These are phyloP conservation scores for Campylomormyrus tamandua DNA, from an alignment of 2,113 vertebrate species.

Conservation along the genomic window DNA sequence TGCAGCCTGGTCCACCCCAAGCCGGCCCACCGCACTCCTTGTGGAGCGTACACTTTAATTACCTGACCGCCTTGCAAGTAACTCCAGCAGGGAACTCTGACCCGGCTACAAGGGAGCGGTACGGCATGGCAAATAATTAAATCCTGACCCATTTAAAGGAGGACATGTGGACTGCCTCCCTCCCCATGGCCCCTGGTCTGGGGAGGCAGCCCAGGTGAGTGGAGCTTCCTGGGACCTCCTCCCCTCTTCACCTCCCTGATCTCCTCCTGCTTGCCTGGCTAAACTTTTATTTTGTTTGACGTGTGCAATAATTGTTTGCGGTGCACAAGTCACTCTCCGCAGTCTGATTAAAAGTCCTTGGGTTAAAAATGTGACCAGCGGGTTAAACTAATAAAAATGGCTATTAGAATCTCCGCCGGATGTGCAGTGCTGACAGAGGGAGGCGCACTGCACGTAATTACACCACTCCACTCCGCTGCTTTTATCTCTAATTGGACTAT, in stretches of 20 bases:
- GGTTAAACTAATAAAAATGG: conserved; percentile 67
- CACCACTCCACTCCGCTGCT: conserved; percentile 90
- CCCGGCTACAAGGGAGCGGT: conserved; percentile 60
- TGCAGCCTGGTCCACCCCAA: not conserved
- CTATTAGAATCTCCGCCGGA: conserved; percentile 62
- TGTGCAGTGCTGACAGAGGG: conserved; percentile 76
- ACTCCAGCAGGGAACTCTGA: conserved; percentile 64
- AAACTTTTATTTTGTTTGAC: conserved; percentile 42
- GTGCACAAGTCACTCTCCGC: conserved; percentile 24
- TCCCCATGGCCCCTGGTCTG: conserved; percentile 36
- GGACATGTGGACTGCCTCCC: conserved; percentile 44
- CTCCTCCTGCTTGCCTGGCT: conserved; percentile 31
- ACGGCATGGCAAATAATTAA: conserved; percentile 55
- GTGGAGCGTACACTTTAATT: conserved; percentile 66
- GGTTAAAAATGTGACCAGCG: conserved; percentile 57
- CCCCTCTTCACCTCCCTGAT: conserved; percentile 41
- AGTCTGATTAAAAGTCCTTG: conserved; percentile 52
- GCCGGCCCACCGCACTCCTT: not conserved
- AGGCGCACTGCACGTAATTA: conserved; percentile 98
- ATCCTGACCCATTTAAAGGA: conserved; percentile 52
- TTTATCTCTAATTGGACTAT: conserved; percentile 99
- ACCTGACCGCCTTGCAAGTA: conserved; percentile 66
- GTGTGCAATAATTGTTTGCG: conserved; percentile 46
- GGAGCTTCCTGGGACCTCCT: conserved; percentile 3
- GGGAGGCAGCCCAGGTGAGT: conserved; percentile 13